Evolutionary conservation across 2,797 vertebrate species (phyloP).

Genomic region (Xenentodon cancila): DNA sequence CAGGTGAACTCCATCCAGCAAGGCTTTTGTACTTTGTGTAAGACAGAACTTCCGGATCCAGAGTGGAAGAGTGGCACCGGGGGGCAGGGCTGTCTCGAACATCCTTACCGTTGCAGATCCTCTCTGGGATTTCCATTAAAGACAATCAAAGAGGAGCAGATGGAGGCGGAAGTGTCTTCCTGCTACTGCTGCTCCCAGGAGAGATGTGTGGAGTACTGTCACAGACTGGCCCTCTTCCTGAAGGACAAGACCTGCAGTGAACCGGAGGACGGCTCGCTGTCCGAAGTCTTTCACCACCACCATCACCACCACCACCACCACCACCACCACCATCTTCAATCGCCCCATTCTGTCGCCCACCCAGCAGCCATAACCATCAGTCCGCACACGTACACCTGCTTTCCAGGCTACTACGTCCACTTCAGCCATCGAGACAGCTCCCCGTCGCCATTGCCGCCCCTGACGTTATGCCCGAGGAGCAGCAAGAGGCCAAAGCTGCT

Average conservation of each 20-base stretch:
- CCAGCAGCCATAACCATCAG: constrained; percentile 75
- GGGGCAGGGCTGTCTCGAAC: constrained; percentile 72
- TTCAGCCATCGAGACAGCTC: constrained; percentile 78
- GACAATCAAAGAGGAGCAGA: constrained; percentile 83
- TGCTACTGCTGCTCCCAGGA: constrained; percentile 88
- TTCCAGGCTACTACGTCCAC: constrained; percentile 84
- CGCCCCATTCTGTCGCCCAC: constrained; percentile 75
- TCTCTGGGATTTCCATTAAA: constrained; percentile 78
- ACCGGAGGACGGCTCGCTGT: constrained; percentile 84
- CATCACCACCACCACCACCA: constrained; percentile 78
- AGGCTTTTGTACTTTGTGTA: constrained; percentile 74
- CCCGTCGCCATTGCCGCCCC: constrained; percentile 71
- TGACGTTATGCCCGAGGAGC: constrained; percentile 76
- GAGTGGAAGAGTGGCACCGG: constrained; percentile 72
- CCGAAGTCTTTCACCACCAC: constrained; percentile 86
- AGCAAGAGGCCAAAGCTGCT: constrained; percentile 83
- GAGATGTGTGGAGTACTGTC: constrained; percentile 87
- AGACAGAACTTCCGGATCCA: constrained; percentile 66
- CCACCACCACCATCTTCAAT: constrained; percentile 82
- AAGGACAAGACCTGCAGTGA: constrained; percentile 90
- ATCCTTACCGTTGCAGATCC: constrained; percentile 71
- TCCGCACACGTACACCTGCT: constrained; percentile 81
- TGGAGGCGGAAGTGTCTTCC: constrained; percentile 79
- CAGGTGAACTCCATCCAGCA: constrained; percentile 48
- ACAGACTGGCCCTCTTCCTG: constrained; percentile 93